Conservation (phyloP, 2,888 invertebrate genomes). For the Minunthozetes semirufus region DNA sequence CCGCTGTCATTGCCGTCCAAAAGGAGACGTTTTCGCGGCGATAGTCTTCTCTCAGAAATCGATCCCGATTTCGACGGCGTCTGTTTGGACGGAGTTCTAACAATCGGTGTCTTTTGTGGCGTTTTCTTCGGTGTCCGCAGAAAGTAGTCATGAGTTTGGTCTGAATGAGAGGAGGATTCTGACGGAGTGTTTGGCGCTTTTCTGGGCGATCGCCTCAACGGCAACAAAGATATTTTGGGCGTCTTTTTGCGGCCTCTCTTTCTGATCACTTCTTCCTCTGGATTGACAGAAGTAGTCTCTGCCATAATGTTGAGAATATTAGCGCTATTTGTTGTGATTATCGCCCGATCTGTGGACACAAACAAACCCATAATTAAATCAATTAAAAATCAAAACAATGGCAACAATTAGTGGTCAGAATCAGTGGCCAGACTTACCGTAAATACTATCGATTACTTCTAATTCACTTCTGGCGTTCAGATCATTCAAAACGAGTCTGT, state of each 20-base stretch:
- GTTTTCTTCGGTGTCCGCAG: slow-evolving; percentile 20
- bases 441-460: background rate
- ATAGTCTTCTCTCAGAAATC: background rate
- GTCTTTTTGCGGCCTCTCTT: slow-evolving; percentile 27
- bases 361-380: background rate
- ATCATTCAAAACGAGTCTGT: background rate
- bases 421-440: background rate
- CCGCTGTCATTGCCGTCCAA: slow-evolving; percentile 18
- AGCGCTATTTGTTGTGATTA: slow-evolving; percentile 12
- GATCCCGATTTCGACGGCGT: background rate
- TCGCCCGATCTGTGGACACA: slow-evolving; percentile 1
- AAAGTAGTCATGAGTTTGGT: slow-evolving; percentile 3
- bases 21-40: slow-evolving; percentile 19
- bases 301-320: slow-evolving; percentile 20
- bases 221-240: background rate
- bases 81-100: background rate
- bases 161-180: background rate
- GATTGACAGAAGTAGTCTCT: background rate
- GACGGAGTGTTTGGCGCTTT: background rate
- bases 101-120: background rate
- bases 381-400: background rate
- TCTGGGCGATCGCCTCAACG: slow-evolving; percentile 19
- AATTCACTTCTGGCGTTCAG: background rate
- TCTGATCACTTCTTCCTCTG: slow-evolving; percentile 17
- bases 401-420: background rate